These are phyloP conservation scores for Ametastegia equiseti DNA, from an alignment of 2,888 invertebrate genomes.

Conservation along the genomic window DNA sequence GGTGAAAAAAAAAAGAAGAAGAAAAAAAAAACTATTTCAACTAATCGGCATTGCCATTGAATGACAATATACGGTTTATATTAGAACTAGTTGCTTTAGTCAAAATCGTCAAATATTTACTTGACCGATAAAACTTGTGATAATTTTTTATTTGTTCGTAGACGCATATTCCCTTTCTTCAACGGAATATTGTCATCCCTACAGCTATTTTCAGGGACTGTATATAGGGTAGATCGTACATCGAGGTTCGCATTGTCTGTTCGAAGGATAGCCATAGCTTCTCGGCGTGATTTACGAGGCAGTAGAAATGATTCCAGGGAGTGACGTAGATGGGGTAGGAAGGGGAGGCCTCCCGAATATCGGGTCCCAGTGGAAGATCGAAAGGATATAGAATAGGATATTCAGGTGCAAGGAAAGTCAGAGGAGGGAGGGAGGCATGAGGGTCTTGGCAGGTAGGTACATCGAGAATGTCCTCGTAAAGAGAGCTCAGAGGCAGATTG, in stretches of 20 bases:
- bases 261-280: neutral
- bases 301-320: constrained; percentile 3
- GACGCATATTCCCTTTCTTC: neutral
- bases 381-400: neutral
- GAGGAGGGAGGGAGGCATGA: neutral
- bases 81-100: too few species aligned
- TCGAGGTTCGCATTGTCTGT: constrained; percentile 18
- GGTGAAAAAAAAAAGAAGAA: too few species aligned
- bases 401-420: neutral
- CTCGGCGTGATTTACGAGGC: constrained; percentile 5
- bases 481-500: neutral
- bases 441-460: neutral
- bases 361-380: neutral
- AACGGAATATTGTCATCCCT: neutral
- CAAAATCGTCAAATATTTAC: too few species aligned
- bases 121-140: too few species aligned
- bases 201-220: neutral
- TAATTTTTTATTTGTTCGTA: too few species aligned
- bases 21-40: too few species aligned
- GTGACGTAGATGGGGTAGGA: too few species aligned
- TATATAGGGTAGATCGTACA: neutral
- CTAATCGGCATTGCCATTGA: too few species aligned
- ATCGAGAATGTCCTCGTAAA: constrained; percentile 3
- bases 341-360: neutral
- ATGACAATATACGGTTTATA: too few species aligned